phyloP scores from a whole-genome alignment of 2,888 invertebrate species.

The Ophioninae sp. region DNA sequence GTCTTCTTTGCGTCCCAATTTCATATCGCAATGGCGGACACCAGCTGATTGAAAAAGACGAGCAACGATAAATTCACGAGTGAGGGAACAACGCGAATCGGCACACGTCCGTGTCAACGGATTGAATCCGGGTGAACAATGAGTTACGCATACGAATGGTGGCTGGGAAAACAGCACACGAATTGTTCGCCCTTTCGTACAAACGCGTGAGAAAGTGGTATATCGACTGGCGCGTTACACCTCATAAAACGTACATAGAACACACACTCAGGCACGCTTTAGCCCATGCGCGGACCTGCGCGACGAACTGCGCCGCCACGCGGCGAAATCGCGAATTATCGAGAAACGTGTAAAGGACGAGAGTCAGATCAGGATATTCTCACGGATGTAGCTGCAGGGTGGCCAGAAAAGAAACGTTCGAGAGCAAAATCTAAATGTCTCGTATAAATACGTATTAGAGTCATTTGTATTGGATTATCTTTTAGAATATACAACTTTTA shows the following conservation, averaged over 20 bases:
- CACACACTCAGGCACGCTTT: background rate
- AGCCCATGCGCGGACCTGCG: conserved; percentile 71
- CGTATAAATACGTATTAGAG: no score
- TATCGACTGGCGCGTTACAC: conserved; percentile 61
- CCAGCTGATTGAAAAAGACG: background rate
- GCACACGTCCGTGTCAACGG: conserved; percentile 1
- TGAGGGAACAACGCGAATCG: background rate
- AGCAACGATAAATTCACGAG: background rate
- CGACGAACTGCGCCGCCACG: conserved; percentile 22
- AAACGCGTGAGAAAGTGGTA: conserved; percentile 35
- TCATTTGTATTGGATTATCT: no score
- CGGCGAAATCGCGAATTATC: conserved; percentile 26
- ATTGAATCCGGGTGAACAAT: background rate
- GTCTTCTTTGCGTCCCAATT: background rate
- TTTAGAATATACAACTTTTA: no score
- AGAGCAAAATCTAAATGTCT: no score
- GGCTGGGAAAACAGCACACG: conserved; percentile 33
- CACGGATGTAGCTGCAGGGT: background rate
- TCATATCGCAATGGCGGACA: background rate
- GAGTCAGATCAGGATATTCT: conserved; percentile 1
- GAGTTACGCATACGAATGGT: conserved; percentile 21
- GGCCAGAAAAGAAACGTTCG: background rate
- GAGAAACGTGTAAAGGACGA: conserved; percentile 19
- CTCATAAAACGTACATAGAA: background rate
- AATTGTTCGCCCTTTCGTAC: conserved; percentile 25